Percentiles rank a stretch among this genome's conserved stretches.
Evolutionary conservation across 2,888 invertebrate species (phyloP).

Genomic region (Thalpophila matura): DNA sequence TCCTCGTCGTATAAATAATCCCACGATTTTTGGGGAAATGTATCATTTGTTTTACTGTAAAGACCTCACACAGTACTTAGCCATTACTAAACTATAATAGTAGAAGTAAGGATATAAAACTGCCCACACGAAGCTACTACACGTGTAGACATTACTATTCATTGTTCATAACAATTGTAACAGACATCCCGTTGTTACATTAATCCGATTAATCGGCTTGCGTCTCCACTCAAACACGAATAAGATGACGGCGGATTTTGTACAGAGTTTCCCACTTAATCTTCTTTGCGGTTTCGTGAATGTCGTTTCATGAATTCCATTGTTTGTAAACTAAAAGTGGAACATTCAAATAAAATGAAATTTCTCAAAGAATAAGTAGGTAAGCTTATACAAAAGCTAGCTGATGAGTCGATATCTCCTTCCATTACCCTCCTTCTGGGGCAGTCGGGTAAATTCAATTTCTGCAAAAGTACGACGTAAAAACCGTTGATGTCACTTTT

Average conservation of each 20-base stretch:
- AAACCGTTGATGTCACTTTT: not conserved
- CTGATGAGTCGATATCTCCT: not conserved
- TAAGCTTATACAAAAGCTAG: not conserved
- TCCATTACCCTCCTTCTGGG: too few species aligned
- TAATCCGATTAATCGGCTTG: constrained; percentile 31
- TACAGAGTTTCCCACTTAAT: constrained; percentile 8
- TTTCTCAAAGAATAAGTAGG: not conserved
- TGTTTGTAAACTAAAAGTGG: constrained; percentile 18
- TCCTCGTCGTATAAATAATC: too few species aligned
- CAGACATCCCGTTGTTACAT: constrained; percentile 36
- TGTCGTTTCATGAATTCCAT: not conserved
- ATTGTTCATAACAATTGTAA: constrained; percentile 40
- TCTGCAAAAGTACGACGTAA: not conserved
- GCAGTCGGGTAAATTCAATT: too few species aligned
- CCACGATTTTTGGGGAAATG: too few species aligned
- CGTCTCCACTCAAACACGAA: constrained; percentile 9
- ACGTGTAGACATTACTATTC: constrained; percentile 41
- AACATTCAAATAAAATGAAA: not conserved
- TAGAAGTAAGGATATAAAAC: constrained; percentile 10
- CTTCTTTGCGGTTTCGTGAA: constrained; percentile 2
- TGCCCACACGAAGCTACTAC: constrained; percentile 1
- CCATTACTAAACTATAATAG: constrained; percentile 1
- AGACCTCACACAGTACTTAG: not conserved
- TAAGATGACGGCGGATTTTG: constrained; percentile 17
- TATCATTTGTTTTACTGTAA: too few species aligned